Base-by-base conservation (phyloP, 2,113 vertebrate genomes). In the Sula dactylatra region DNA sequence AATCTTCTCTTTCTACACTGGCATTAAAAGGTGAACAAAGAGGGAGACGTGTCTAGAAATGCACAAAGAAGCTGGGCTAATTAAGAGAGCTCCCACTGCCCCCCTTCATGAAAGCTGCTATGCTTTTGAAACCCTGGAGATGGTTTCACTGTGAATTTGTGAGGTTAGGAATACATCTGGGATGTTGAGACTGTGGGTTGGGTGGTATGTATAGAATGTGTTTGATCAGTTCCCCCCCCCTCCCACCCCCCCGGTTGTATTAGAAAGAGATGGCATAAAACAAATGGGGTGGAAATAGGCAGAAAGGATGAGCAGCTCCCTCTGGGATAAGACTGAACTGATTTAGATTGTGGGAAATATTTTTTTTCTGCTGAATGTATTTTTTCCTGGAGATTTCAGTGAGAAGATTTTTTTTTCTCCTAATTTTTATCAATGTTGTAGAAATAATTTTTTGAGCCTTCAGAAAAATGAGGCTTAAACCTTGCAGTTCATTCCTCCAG, bases 171-270 rank as follows among this genome's bases (percentile, higher is more conserved):
- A 62, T 94, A 96, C 97, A 97, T 97, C 97, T 98, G 98, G 97
- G 96, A 95, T 90, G 92, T 93, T 96, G 96, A 96, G 55, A 82
- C 96, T 98, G 98, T 96, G 98, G 98, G 97, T 88, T 98, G 77
- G 25, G 69, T 93, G 98, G 97, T 97, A 98, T 98, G 98, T 98
- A 95, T 95, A 98, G 98, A 98, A 98, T 98, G 98, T 56, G 93
- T 98, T 98, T 98, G 98, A 98, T 98, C 98, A 98, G 97, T 98
- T 97, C 44, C 44, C 44, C 44, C 44, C 45, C 45, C 18, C 45
- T 9, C 45, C 45, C 45, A 18, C 4, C 44, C 7, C 96, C 95
- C 96, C 26, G 47, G 61, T 97, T 94, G 94, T 82, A 90, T 96
- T 93, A 95, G 98, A 97, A 97, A 97, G 96, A 97, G 94, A 96